Conservation (phyloP, 2,888 invertebrate species). For the Scaptomyza flava region DNA sequence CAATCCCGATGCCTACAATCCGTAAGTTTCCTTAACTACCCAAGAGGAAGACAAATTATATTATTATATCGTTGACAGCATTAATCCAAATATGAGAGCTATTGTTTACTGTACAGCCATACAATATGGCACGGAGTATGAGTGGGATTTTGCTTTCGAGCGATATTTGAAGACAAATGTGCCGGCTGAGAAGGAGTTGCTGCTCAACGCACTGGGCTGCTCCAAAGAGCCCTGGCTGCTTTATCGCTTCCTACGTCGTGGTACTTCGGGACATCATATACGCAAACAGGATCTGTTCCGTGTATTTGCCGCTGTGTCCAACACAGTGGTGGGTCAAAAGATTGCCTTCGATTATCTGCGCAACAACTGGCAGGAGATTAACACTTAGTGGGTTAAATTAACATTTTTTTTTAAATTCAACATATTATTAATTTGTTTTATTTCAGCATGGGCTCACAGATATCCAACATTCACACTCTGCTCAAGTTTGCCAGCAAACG, state of each 20-base stretch:
- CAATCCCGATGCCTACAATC: slow-evolving; percentile 90
- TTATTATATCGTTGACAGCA: slow-evolving; percentile 85
- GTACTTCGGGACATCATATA: slow-evolving; percentile 90
- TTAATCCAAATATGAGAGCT: slow-evolving; percentile 92
- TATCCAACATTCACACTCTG: slow-evolving; percentile 89
- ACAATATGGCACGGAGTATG: slow-evolving; percentile 91
- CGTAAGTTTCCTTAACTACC: slow-evolving; percentile 85
- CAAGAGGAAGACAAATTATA: neutral
- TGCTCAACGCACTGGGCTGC: slow-evolving; percentile 92
- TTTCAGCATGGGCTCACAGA: slow-evolving; percentile 89
- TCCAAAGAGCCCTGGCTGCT: slow-evolving; percentile 93
- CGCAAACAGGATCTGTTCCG: slow-evolving; percentile 92
- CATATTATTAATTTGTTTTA: neutral
- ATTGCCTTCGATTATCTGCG: slow-evolving; percentile 92
- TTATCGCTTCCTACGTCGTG: slow-evolving; percentile 88
- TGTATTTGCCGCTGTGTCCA: slow-evolving; percentile 91
- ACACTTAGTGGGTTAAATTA: slow-evolving; percentile 88
- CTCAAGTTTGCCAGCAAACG: slow-evolving; percentile 90
- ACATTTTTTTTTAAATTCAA: neutral
- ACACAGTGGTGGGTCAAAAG: slow-evolving; percentile 91
- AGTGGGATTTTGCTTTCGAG: slow-evolving; percentile 96
- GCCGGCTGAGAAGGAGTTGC: slow-evolving; percentile 91
- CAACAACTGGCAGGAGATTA: slow-evolving; percentile 90
- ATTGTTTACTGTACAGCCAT: slow-evolving; percentile 95
- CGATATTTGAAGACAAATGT: slow-evolving; percentile 90